Base-by-base conservation (phyloP, 2,797 vertebrate species). In the Melanotaenia pygmaea region DNA sequence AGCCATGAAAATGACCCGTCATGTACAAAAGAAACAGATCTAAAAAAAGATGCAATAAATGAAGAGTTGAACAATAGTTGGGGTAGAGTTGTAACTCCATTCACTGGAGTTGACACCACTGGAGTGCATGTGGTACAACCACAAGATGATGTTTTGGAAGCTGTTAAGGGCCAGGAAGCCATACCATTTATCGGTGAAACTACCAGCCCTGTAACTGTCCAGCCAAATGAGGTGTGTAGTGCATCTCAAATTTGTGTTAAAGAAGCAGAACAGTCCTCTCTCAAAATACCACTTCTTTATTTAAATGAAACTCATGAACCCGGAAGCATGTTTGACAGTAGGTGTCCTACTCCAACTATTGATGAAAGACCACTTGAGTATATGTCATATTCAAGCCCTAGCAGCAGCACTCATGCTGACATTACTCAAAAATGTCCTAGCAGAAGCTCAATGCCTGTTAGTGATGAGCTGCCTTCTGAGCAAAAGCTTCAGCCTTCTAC, bases 331-430 rank as follows among this genome's bases (percentile, higher is more conserved):
- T 67, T 64, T 59, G 70, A 87, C 4, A 81, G 87, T 28, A 82
- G 84, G 59, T 90, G 90, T 30, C 86, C 91, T 51, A 92, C 93
- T 14, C 93, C 91, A 77, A 92, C 92, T 45, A 74, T 90, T 50
- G 94, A 94, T 80, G 92, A 94, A 77, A 81, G 87, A 38, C 81
- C 81, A 53, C 74, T 34, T 76, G 70, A 74, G 43, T 59, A 63
- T 9, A 57, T 50, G 38, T 14, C 40, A 34, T 14, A 6, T 59
- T 74, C 54, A 69, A 70, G 43, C 10, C 59, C 65, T 10, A 50
- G 20, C 38, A 54, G 26, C 24, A 64, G 14, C 64, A 62, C 13
- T 40, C 61, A 64, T 61, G 16, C 35, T 64, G 67, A 56, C 16
- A 2, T 66, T 4, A 28, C 40, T 51, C 13, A 13, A 13, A 70